Percentiles rank a stretch among this genome's conserved stretches.
Conservation (phyloP, 2,888 invertebrate genomes). For the Melanostoma mellinum region DNA sequence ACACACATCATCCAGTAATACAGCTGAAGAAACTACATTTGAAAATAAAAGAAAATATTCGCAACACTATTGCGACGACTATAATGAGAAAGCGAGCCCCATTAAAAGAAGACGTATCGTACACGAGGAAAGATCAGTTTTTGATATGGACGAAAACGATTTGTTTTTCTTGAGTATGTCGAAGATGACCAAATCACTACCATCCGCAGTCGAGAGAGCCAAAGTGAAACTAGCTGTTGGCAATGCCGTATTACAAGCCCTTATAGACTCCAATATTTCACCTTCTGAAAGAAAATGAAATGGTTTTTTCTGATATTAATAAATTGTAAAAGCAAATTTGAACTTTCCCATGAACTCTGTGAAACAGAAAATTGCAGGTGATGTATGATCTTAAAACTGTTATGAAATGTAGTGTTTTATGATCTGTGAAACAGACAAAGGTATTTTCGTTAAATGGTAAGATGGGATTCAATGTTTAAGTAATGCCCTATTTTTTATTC, state of each 20-base stretch:
- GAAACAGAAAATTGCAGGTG: too few relatives aligned
- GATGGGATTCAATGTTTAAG: too few relatives aligned
- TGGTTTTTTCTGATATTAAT: neutral
- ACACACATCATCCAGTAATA: neutral
- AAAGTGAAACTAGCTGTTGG: constrained; percentile 47
- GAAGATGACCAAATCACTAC: constrained; percentile 44
- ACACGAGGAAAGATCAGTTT: neutral
- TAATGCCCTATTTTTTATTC: too few relatives aligned
- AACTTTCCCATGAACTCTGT: too few relatives aligned
- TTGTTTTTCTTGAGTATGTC: constrained; percentile 56
- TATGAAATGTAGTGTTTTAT: too few relatives aligned
- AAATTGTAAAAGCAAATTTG: too few relatives aligned
- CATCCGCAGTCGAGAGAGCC: constrained; percentile 21
- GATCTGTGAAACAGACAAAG: too few relatives aligned
- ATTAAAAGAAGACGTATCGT: constrained; percentile 3
- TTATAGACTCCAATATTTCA: neutral
- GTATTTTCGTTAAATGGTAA: too few relatives aligned
- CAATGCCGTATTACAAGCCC: constrained; percentile 35
- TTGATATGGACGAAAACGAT: constrained; percentile 45
- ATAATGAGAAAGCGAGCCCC: neutral
- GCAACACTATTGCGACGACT: constrained; percentile 11
- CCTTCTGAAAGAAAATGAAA: neutral
- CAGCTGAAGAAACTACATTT: neutral
- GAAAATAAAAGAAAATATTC: constrained; percentile 16
- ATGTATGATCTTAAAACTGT: too few relatives aligned